These are phyloP conservation scores for Potamarius usumacintae DNA, from an alignment of 2,113 vertebrate species.

Conservation along the genomic window DNA sequence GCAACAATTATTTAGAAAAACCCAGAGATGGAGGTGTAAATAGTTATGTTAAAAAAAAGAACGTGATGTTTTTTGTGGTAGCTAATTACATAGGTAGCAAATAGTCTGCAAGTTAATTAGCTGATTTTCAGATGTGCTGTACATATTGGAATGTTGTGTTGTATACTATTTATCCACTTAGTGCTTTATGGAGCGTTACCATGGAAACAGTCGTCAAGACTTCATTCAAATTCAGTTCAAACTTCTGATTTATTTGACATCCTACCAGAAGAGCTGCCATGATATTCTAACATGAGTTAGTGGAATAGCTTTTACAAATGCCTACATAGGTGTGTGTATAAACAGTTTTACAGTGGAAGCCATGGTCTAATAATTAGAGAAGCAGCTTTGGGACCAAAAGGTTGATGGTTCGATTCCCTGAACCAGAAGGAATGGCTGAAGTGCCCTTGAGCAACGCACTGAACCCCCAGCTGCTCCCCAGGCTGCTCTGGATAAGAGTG, in stretches of 20 bases:
- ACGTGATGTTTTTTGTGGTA: not conserved
- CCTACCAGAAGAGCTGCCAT: not conserved
- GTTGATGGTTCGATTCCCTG: too few relatives aligned
- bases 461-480: too few relatives aligned
- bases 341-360: too few relatives aligned
- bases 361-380: too few relatives aligned
- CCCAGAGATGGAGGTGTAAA: not conserved
- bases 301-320: not conserved
- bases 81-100: not conserved
- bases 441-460: too few relatives aligned
- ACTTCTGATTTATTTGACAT: not conserved
- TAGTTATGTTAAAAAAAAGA: not conserved
- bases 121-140: not conserved
- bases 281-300: not conserved
- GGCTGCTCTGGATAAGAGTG: too few relatives aligned
- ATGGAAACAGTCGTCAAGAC: conserved; percentile 11
- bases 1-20: not conserved
- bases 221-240: not conserved
- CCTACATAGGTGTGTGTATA: too few relatives aligned
- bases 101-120: not conserved
- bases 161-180: not conserved
- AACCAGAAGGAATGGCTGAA: too few relatives aligned
- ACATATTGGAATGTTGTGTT: too few relatives aligned
- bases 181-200: not conserved
- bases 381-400: too few relatives aligned